phyloP scores from a whole-genome alignment of 1,140 invertebrate species.

The Drosophila kurseongensis region DNA sequence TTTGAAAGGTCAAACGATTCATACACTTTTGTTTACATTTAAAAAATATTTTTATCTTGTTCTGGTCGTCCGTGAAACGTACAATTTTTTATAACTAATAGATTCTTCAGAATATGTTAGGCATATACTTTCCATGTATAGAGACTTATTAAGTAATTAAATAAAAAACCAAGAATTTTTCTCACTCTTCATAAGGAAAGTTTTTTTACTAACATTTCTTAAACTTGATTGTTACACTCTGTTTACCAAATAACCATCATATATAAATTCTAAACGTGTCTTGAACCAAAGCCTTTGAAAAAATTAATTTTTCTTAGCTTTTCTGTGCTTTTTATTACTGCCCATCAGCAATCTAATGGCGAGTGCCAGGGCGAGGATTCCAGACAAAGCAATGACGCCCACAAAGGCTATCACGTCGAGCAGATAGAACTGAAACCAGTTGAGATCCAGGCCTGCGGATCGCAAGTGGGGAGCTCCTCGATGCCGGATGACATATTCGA shows the following conservation, averaged over 20 bases:
- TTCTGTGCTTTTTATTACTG: slow-evolving; percentile 13
- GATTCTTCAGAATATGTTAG: too few relatives aligned
- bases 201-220: too few relatives aligned
- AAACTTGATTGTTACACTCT: neutral
- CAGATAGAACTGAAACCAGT: slow-evolving; percentile 87
- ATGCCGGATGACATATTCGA: slow-evolving; percentile 87
- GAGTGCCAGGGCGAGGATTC: slow-evolving; percentile 4
- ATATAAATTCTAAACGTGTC: neutral
- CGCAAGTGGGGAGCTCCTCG: slow-evolving; percentile 86
- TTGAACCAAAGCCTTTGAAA: neutral
- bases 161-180: too few relatives aligned
- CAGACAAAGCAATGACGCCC: neutral
- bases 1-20: too few relatives aligned
- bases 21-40: too few relatives aligned
- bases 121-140: too few relatives aligned
- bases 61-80: too few relatives aligned
- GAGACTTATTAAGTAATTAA: too few relatives aligned
- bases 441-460: slow-evolving; percentile 85
- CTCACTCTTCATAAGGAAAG: too few relatives aligned
- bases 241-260: neutral
- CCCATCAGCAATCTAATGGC: slow-evolving; percentile 36
- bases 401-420: slow-evolving; percentile 86
- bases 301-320: slow-evolving; percentile 37
- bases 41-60: too few relatives aligned
- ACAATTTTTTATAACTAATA: too few relatives aligned